phyloP scores from a whole-genome alignment of 2,797 vertebrate genomes.

The Harpagifer antarcticus region DNA sequence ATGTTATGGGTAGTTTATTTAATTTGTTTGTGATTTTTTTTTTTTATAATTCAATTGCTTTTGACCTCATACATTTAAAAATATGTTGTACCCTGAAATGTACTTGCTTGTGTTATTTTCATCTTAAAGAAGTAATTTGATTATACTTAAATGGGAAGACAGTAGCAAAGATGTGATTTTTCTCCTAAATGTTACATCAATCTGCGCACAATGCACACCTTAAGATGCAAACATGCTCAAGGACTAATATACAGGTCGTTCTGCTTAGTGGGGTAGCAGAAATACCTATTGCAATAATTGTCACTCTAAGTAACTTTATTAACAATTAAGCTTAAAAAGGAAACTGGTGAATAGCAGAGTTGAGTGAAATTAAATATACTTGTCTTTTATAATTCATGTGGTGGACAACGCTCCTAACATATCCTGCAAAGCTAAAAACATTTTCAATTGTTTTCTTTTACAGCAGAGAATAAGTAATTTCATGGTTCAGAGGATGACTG shows the following conservation, averaged over 20 bases:
- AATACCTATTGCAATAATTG: background rate
- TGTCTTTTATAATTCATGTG: no score
- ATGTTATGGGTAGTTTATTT: background rate
- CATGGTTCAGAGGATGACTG: conserved; percentile 40
- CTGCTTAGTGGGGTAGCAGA: no score
- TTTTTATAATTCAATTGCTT: background rate
- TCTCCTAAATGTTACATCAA: no score
- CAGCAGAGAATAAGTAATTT: conserved; percentile 40
- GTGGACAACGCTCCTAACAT: no score
- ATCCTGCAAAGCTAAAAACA: no score
- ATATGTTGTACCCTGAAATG: background rate
- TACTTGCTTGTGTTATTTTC: background rate
- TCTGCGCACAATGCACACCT: background rate
- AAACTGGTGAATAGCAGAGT: background rate
- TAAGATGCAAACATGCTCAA: background rate
- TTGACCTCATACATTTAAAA: background rate
- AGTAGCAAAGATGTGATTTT: no score
- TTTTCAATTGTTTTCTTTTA: conserved; percentile 10
- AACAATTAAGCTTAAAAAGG: conserved; percentile 3
- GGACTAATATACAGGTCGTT: no score
- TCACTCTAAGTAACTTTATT: conserved; percentile 4
- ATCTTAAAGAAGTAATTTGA: no score
- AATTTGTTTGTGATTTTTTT: conserved; percentile 2
- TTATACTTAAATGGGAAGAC: no score
- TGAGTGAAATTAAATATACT: background rate